Conservation (phyloP, 2,797 vertebrate genomes). For the Argyrosomus regius region DNA sequence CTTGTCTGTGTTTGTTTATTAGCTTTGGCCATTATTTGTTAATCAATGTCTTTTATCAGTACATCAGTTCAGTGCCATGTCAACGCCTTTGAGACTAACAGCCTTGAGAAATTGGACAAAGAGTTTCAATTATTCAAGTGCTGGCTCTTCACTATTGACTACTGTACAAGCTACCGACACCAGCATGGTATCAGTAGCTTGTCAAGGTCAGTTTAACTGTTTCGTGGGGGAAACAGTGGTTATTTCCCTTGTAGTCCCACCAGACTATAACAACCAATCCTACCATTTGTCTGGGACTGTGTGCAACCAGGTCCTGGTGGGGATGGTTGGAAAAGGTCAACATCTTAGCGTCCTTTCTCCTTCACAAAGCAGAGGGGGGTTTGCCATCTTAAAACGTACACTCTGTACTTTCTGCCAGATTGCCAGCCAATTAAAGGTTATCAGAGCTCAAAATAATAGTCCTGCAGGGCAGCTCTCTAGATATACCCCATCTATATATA, state of each 20-base stretch:
- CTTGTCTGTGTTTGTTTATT: not conserved
- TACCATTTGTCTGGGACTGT: constrained; percentile 7
- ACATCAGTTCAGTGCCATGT: not conserved
- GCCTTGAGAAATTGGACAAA: constrained; percentile 13
- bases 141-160: not conserved
- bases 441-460: constrained; percentile 75
- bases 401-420: constrained; percentile 64
- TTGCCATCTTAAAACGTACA: constrained; percentile 38
- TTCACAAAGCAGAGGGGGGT: constrained; percentile 48
- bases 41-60: not conserved
- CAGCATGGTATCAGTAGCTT: not conserved
- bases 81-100: not conserved
- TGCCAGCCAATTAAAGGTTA: constrained; percentile 81
- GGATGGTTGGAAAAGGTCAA: constrained; percentile 71
- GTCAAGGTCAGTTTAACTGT: constrained; percentile 17
- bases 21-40: not conserved
- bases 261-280: not conserved
- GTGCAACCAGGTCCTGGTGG: constrained; percentile 32
- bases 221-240: not conserved
- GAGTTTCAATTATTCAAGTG: constrained; percentile 13
- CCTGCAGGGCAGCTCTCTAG: constrained; percentile 53
- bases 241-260: constrained; percentile 16
- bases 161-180: not conserved
- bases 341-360: constrained; percentile 63
- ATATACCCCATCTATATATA: constrained; percentile 72